These are phyloP conservation scores for Oryzias dopingdopingensis DNA, from an alignment of 2,797 vertebrate genomes.

Conservation along the genomic window DNA sequence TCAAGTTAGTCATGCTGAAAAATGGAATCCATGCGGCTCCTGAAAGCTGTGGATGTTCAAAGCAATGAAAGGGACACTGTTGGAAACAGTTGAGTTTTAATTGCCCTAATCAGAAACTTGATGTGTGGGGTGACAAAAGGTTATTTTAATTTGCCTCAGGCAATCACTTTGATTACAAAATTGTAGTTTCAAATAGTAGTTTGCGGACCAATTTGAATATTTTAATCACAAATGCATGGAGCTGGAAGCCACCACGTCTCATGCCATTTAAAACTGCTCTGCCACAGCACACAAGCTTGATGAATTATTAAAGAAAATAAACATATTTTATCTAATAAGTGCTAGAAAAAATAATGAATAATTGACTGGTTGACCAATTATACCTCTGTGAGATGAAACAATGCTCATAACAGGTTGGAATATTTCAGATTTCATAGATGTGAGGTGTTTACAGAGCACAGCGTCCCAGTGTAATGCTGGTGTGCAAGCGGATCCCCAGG, in stretches of 20 bases:
- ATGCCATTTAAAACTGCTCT: conserved; percentile 23
- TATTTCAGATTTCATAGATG: conserved; percentile 42
- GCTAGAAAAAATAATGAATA: conserved; percentile 65
- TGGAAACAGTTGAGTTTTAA: conserved; percentile 69
- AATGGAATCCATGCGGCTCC: conserved; percentile 8
- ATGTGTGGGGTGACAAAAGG: conserved; percentile 68
- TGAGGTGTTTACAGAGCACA: conserved; percentile 49
- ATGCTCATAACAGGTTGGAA: conserved; percentile 31
- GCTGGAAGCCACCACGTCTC: conserved; percentile 11
- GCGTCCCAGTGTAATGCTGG: conserved; percentile 48
- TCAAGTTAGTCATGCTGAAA: conserved; percentile 6
- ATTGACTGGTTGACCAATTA: conserved; percentile 54
- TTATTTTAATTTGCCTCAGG: conserved; percentile 59
- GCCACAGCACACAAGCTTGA: conserved; percentile 16
- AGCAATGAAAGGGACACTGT: conserved; percentile 17
- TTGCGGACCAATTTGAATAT: conserved; percentile 62
- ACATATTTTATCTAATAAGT: conserved; percentile 63
- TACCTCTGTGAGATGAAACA: conserved; percentile 52
- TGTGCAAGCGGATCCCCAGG: conserved; percentile 44
- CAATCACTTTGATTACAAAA: conserved; percentile 67
- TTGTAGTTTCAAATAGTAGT: conserved; percentile 44
- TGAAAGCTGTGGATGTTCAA: conserved; percentile 17
- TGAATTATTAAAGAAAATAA: conserved; percentile 56
- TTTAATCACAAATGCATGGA: conserved; percentile 47
- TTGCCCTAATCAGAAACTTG: conserved; percentile 70